Conservation (phyloP, 2,113 vertebrate species). For the Carassius carassius region DNA sequence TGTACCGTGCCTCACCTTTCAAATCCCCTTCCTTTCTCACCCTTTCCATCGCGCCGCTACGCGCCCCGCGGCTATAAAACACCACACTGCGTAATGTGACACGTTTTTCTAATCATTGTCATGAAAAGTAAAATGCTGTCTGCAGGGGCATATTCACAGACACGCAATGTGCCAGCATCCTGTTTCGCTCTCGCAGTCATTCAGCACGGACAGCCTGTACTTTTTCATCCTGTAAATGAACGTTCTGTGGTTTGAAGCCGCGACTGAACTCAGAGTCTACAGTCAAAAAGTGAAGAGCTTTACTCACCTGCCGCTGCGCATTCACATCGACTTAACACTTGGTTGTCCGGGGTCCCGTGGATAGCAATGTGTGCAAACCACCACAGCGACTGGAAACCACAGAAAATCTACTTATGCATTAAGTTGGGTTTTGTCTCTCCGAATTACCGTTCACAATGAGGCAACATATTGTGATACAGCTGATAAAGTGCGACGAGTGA, state of each 20-base stretch:
- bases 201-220: neutral
- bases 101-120: conserved; percentile 36
- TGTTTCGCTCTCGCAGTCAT: neutral
- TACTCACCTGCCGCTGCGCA: conserved; percentile 53
- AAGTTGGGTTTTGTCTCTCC: conserved; percentile 47
- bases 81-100: conserved; percentile 17
- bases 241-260: neutral
- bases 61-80: conserved; percentile 39
- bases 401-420: conserved; percentile 59
- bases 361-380: conserved; percentile 49
- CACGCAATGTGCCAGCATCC: conserved; percentile 10
- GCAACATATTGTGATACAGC: neutral
- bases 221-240: neutral
- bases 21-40: conserved; percentile 47
- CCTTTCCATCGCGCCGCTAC: conserved; percentile 34
- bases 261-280: neutral
- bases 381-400: conserved; percentile 57
- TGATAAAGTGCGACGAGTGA: neutral
- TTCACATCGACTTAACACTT: conserved; percentile 59
- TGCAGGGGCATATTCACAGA: conserved; percentile 18
- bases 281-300: conserved; percentile 18
- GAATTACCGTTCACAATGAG: conserved; percentile 1
- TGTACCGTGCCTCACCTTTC: conserved; percentile 32
- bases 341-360: conserved; percentile 67
- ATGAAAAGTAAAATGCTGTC: conserved; percentile 20